Evolutionary conservation across 2,888 invertebrate species (phyloP), one percentile per base, ranked within the genome.

Genomic region (Plusia festucae): DNA sequence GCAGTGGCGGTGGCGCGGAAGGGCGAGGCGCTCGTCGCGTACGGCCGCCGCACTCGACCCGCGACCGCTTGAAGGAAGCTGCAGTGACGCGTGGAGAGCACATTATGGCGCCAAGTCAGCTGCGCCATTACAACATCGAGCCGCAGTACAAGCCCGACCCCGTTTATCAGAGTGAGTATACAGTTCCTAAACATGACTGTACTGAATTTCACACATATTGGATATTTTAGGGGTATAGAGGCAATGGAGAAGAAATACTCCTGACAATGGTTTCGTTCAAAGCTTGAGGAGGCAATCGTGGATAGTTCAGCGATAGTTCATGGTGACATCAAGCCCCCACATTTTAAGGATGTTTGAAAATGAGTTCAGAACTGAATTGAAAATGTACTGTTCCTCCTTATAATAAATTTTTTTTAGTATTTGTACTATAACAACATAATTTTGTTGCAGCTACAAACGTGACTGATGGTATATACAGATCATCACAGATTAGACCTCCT

Each of bases 31-130:
- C 91, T 55, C 96, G 88, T 90, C 96, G 98, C 54, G 97, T 98
- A 53, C 96, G 98, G 54, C 97, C 97, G 78, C 98, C 98, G 46
- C 97, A 98, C 88, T 98, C 98, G 82, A 98, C 98, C 0, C 96
- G 98, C 82, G 98, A 99, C 88, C 96, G 98, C 71, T 98, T 98
- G 88, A 96, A 97, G 85, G 98, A 98, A 86, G 96, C 97, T 65
- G 98, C 97, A 20, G 96, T 98, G 56, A 97, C 97, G 56, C 97
- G 98, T 85, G 98, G 98, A 58, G 98, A 98, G 86, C 97, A 98
- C 87, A 97, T 94, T 87, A 93, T 94, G 93, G 90, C 91, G 82
- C 93, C 93, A 69, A 87, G 85, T 68, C 94, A 93, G 81, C 90
- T 93, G 73, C 82, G 92, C 11, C 89, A 91, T 64, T 91, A 91